Evolutionary conservation across 2,113 vertebrate genomes (phyloP).

Genomic region (Drymodes brunneopygia): DNA sequence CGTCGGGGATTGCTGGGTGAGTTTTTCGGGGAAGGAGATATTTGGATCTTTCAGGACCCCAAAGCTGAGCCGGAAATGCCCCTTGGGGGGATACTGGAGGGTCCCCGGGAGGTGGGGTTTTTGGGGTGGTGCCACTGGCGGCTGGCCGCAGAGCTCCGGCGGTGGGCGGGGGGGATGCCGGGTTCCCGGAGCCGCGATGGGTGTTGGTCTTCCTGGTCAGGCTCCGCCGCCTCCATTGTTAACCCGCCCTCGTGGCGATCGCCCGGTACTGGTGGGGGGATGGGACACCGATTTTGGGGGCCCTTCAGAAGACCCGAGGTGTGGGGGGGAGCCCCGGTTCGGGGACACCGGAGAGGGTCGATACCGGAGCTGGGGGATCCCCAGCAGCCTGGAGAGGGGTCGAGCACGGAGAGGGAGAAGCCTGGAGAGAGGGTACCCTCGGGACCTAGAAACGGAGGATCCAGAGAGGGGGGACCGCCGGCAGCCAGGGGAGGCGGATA

Average conservation of each 20-base stretch:
- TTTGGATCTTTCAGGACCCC: background rate
- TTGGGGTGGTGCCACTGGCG: too few relatives aligned
- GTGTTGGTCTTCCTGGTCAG: background rate
- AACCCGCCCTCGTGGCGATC: background rate
- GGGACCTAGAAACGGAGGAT: background rate
- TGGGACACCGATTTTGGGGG: background rate
- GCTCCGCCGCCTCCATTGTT: background rate
- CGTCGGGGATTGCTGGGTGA: too few relatives aligned
- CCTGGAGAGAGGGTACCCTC: background rate
- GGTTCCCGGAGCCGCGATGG: too few relatives aligned
- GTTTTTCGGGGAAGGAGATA: background rate
- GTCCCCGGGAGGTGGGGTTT: too few relatives aligned
- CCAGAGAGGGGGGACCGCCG: background rate
- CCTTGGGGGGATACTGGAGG: background rate
- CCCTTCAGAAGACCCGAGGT: background rate
- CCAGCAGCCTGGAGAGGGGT: background rate
- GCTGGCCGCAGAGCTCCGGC: background rate
- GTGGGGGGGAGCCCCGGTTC: too few relatives aligned
- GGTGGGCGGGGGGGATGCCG: background rate
- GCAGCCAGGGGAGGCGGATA: background rate
- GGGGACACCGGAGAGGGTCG: background rate
- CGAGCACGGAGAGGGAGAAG: background rate
- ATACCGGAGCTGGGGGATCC: background rate
- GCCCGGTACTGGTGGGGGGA: background rate
- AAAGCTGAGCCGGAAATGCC: background rate